Percentiles rank a stretch among this genome's conserved stretches.
Evolutionary conservation across 2,888 invertebrate species (phyloP).

Genomic region (Parochlus steinenii): DNA sequence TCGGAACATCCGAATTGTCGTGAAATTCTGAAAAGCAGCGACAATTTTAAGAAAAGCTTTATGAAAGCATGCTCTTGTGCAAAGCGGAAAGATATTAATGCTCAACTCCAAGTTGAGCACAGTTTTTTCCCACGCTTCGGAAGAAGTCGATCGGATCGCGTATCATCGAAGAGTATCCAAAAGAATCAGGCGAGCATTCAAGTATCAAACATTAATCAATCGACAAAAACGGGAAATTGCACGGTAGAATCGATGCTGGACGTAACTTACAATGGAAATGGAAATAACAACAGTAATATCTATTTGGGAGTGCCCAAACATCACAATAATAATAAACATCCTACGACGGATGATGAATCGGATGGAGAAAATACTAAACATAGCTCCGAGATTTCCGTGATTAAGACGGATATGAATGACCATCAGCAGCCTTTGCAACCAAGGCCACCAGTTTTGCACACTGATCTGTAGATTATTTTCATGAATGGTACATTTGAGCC

Average conservation of each 20-base stretch:
- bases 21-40: too few relatives aligned
- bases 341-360: slow-evolving; percentile 1
- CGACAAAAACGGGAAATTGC: slow-evolving; percentile 6
- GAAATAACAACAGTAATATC: neutral
- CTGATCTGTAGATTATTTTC: slow-evolving; percentile 12
- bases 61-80: slow-evolving; percentile 84
- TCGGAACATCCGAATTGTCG: too few relatives aligned
- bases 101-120: slow-evolving; percentile 72
- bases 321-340: neutral
- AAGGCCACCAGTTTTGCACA: slow-evolving; percentile 10
- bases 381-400: neutral
- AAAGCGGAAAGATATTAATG: slow-evolving; percentile 71
- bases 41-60: slow-evolving; percentile 91
- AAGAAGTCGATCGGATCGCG: slow-evolving; percentile 4
- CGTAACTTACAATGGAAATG: slow-evolving; percentile 2
- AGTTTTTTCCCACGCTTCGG: slow-evolving; percentile 52
- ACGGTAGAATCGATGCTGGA: slow-evolving; percentile 12
- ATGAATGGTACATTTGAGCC: too few relatives aligned
- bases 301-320: neutral
- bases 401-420: too few relatives aligned
- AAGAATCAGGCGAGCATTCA: too few relatives aligned
- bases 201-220: slow-evolving; percentile 4
- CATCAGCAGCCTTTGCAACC: too few relatives aligned
- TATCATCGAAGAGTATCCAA: slow-evolving; percentile 7
- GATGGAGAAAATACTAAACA: slow-evolving; percentile 6